phyloP scores from a whole-genome alignment of 2,797 vertebrate species.

The Nyctalus aviator region DNA sequence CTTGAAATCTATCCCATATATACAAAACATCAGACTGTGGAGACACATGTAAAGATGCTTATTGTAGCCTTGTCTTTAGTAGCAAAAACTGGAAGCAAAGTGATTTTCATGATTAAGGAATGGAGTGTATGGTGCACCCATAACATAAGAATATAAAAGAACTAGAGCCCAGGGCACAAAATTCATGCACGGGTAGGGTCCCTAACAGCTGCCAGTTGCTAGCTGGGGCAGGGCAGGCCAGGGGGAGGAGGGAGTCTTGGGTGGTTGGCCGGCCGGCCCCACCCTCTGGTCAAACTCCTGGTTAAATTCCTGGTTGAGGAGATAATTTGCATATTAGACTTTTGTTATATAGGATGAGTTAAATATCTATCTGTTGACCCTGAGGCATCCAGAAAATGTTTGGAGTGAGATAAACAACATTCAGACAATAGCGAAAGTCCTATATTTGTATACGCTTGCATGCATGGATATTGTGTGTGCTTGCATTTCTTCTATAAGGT shows the following conservation, averaged over 20 bases:
- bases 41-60: not conserved
- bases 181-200: no score
- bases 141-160: slow-evolving; percentile 22
- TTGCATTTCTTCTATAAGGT: not conserved
- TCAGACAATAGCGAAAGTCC: not conserved
- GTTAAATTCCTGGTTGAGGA: no score
- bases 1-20: not conserved
- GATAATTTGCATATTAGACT: no score
- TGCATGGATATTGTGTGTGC: not conserved
- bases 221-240: no score
- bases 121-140: not conserved
- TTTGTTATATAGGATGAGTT: not conserved
- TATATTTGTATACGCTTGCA: not conserved
- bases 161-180: no score
- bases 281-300: no score
- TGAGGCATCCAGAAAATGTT: not conserved
- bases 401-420: slow-evolving; percentile 35
- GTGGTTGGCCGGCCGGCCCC: no score
- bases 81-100: slow-evolving; percentile 22
- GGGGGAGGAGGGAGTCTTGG: no score
- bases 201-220: no score
- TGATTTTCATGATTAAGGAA: not conserved
- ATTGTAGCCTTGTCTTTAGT: not conserved
- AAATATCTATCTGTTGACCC: not conserved
- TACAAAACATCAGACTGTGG: not conserved